Evolutionary conservation across 2,113 vertebrate genomes (phyloP), one percentile per base, ranked within the genome.

Genomic region (Nematolebias whitei): DNA sequence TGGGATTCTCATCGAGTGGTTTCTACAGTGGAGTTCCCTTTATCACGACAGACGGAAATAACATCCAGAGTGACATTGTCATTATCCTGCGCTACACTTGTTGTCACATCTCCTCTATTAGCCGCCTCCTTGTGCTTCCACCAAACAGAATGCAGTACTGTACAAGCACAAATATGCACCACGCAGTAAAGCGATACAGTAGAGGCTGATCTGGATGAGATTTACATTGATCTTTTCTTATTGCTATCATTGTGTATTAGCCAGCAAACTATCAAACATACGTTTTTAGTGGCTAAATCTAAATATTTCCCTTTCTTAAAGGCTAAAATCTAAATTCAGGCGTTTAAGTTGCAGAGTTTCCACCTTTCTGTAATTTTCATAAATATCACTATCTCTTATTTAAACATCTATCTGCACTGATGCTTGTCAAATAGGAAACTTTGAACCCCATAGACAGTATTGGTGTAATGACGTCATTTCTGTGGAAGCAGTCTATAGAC

Each of bases 131-230:
- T 44, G 69, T 62, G 55, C 76, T 83, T 79, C 18, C 50, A 78
- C 26, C 53, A 26, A 38, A 55, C 63, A 55, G 51, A 49, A 83
- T 78, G 73, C 74, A 79, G 71, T 79, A 80, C 59, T 79, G 74
- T 79, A 76, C 71, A 91, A 82, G 90, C 86, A 92, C 90, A 92
- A 83, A 72, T 69, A 79, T 68, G 63, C 68, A 80, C 74, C 63
- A 79, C 73, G 76, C 78, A 84, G 78, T 63, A 49, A 44, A 89
- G 82, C 85, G 89, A 89, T 89, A 88, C 70, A 74, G 58, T 57
- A 23, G 38, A 53, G 63, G 48, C 40, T 26, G 71, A 74, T 80
- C 32, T 24, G 57, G 64, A 49, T 23, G 11, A 39, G 19, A 74
- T 47, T 67, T 1, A 32, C 0, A 38, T 3, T 10, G 3, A 65